Base-by-base conservation (phyloP, 2,888 invertebrate species). In the Taphrorychus bicolor region DNA sequence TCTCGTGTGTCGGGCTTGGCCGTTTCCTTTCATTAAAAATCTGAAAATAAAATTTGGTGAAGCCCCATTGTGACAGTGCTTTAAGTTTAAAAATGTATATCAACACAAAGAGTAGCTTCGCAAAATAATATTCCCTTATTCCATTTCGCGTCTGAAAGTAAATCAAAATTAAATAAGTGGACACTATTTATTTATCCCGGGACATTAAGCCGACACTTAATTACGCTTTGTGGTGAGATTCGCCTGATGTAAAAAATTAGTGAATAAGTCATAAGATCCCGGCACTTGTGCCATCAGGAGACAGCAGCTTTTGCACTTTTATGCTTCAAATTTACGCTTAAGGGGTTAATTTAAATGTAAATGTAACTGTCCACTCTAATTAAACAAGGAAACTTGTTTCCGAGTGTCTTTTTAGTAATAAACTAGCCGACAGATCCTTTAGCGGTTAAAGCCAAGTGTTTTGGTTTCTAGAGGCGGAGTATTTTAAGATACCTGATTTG, bases 311-410 rank as follows among this genome's bases (percentile, higher is more conserved):
- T 48, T 41, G 40, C 63, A 22, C 22, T 57, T 58, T 51, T 51
- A 54, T 45, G 49, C 62, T 48, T 7, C 62, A 48, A 62, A 56
- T 62, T 62, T 62, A 32, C 54, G 24, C 56, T 5, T 11, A 57
- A 63, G 57, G 63, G 56, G 63, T 63, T 63, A 56, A 63, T 63
- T 63, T 63, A 63, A 63, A 63, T 63, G 63, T 63, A 63, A 63
- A 63, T 63, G 56, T 58, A 57, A 57, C 63, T 63, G 63, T 57
- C 63, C 49, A 22, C 14, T 63, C 57, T 63, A 63, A 63, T 63
- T 63, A 63, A 57, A 63, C 41, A 21, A 63, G 52, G 57, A 41
- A 63, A 63, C 63, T 63, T 51, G 57, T 63, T 63, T 57, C 57
- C 57, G 51, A 57, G 63, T 16, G 51, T 57, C 63, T 57, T 63